Conservation (phyloP, 1,140 invertebrate genomes). For the Drosophila bifasciata region DNA sequence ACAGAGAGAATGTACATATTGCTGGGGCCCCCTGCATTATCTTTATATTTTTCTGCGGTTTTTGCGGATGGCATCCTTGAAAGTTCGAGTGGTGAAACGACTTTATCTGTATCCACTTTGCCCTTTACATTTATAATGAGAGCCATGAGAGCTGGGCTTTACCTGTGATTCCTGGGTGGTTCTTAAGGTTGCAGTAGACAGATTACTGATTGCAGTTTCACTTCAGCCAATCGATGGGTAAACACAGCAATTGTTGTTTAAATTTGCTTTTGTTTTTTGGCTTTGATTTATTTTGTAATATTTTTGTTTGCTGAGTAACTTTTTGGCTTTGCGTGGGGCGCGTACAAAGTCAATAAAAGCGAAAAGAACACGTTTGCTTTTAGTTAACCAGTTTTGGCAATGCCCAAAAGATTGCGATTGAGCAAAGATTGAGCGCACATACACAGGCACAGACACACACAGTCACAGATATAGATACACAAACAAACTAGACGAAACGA, state of each 20-base stretch:
- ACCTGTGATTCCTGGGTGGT: slow-evolving; percentile 28
- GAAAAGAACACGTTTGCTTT: slow-evolving; percentile 80
- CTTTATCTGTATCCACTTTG: slow-evolving; percentile 25
- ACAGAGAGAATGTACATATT: slow-evolving; percentile 9
- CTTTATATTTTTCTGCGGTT: slow-evolving; percentile 26
- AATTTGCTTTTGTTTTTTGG: slow-evolving; percentile 32
- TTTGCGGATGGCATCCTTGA: slow-evolving; percentile 66
- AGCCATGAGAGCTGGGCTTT: slow-evolving; percentile 15
- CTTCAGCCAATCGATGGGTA: slow-evolving; percentile 10
- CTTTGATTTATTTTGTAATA: slow-evolving; percentile 24
- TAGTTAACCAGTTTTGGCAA: slow-evolving; percentile 78
- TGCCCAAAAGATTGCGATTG: slow-evolving; percentile 80
- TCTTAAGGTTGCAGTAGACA: slow-evolving; percentile 10
- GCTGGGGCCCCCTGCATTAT: slow-evolving; percentile 50
- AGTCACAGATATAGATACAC: slow-evolving; percentile 16
- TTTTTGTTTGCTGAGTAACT: slow-evolving; percentile 59
- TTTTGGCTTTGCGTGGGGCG: slow-evolving; percentile 67
- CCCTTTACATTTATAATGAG: slow-evolving; percentile 49
- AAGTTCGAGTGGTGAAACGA: slow-evolving; percentile 20
- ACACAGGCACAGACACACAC: slow-evolving; percentile 24
- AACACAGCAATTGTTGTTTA: slow-evolving; percentile 55
- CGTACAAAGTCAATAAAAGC: slow-evolving; percentile 73
- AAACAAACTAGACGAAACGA: slow-evolving; percentile 40
- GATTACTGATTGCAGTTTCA: slow-evolving; percentile 32
- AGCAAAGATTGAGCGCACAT: slow-evolving; percentile 74